Evolutionary conservation across 1,140 invertebrate species (phyloP).

Genomic region (Drosophila kikkawai): DNA sequence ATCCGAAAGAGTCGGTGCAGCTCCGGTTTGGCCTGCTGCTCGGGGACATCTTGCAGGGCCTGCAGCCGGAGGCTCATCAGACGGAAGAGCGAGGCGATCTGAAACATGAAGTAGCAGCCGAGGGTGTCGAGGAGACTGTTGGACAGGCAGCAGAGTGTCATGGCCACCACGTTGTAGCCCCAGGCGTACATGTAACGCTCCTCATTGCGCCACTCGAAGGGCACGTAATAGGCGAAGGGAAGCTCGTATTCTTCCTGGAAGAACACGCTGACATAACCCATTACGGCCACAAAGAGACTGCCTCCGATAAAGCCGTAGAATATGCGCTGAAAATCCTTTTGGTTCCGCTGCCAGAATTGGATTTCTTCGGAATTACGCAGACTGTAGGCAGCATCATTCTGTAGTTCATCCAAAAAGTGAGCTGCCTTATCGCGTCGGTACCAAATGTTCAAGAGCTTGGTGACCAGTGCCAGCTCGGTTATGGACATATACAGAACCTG

Average conservation of each 20-base stretch:
- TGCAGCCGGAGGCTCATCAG: constrained; percentile 57
- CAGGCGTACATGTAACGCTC: constrained; percentile 64
- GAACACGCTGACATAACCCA: constrained; percentile 55
- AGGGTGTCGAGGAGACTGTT: constrained; percentile 66
- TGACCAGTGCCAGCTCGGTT: constrained; percentile 57
- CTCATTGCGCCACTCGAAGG: constrained; percentile 69
- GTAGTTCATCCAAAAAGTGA: constrained; percentile 44
- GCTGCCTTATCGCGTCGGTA: constrained; percentile 30
- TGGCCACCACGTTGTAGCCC: constrained; percentile 63
- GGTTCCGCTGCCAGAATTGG: constrained; percentile 34
- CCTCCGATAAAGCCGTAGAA: constrained; percentile 47
- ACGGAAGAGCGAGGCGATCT: constrained; percentile 62
- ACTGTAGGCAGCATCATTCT: constrained; percentile 11
- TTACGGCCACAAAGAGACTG: constrained; percentile 30
- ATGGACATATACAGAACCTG: constrained; percentile 74
- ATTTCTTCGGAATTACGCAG: constrained; percentile 36
- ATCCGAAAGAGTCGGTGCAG: constrained; percentile 50
- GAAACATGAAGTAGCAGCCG: constrained; percentile 73
- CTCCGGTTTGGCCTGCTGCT: constrained; percentile 38
- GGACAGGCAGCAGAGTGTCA: constrained; percentile 64
- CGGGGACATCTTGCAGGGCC: constrained; percentile 24
- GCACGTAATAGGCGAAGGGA: constrained; percentile 73
- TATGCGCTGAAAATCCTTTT: constrained; percentile 51
- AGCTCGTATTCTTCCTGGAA: constrained; percentile 55
- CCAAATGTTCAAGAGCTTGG: constrained; percentile 72